Base-by-base conservation (phyloP, 2,888 invertebrate species). In the Euzophera pinguis region DNA sequence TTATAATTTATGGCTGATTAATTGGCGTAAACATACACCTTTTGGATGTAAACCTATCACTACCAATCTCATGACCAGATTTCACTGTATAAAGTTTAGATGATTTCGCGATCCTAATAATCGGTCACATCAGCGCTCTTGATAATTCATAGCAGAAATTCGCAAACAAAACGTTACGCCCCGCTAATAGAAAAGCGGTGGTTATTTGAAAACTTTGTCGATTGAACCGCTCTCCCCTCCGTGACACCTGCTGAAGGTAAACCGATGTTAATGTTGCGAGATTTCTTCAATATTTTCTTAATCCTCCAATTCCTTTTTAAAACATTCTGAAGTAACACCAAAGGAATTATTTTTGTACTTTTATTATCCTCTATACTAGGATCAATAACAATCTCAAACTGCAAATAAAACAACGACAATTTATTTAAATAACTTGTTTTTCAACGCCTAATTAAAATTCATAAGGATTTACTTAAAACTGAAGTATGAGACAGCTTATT, bases 181-280 rank as follows among this genome's bases (percentile, higher is more conserved):
- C 59, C 54, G 63, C 70, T 78, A 76, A 76, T 74, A 73, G 73
- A 74, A 71, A 73, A 72, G 70, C 65, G 64, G 58, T 57, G 67
- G 72, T 75, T 78, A 75, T 75, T 69, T 65, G 67, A 67, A 71
- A 78, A 78, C 66, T 71, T 74, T 63, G 56, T 59, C 72, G 66
- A 72, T 73, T 64, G 59, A 22, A 42, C 43, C 39, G 47, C 55
- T 34, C 52, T 47, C 16, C 10, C 14, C 41, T 14, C 3, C 13
- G 48, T 9, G 22, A 17, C 35, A 17, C 35, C 37, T 27, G 22
- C 17, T 12, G 5, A 10, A 3, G 35, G 17, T 9, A 35, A 8
- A 32, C 13, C 32, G n/a, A 45, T 45, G 32, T 29, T 8, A 29
- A 29, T 43, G 43, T 29, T 13, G 13, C 32, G 32, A 9, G 3